A percentile compares a stretch with the other conserved stretches of the same genome.
Conservation (phyloP, 2,888 invertebrate species). For the Trypoxylon attenuatum region DNA sequence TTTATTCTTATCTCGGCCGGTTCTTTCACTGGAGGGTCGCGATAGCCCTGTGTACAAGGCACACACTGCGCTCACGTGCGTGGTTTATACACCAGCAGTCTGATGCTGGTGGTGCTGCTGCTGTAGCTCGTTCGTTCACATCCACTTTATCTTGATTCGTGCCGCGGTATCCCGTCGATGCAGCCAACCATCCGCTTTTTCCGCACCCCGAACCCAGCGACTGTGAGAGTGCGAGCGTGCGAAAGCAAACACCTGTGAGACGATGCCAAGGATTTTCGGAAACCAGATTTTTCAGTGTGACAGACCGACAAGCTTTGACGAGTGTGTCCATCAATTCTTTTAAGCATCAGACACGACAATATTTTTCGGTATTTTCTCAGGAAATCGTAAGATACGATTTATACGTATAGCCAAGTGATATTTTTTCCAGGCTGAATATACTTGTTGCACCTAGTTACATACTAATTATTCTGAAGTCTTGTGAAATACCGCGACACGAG, state of each 20-base stretch:
- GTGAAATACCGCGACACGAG: too few species aligned
- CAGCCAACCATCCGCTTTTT: slow-evolving; percentile 27
- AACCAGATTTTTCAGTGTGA: slow-evolving; percentile 56
- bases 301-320: slow-evolving; percentile 37
- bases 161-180: slow-evolving; percentile 55
- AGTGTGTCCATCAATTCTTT: slow-evolving; percentile 34
- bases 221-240: slow-evolving; percentile 60
- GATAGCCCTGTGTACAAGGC: slow-evolving; percentile 1
- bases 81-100: slow-evolving; percentile 8
- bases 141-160: slow-evolving; percentile 63
- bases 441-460: too few species aligned
- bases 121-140: slow-evolving; percentile 32
- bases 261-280: slow-evolving; percentile 37
- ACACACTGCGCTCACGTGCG: slow-evolving; percentile 15
- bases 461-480: too few species aligned
- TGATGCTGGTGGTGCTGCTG: too few species aligned
- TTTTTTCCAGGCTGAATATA: too few species aligned
- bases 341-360: too few species aligned
- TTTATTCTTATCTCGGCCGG: not conserved
- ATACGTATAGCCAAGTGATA: too few species aligned
- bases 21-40: not conserved
- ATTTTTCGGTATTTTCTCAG: too few species aligned
- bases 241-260: too few species aligned
- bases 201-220: slow-evolving; percentile 18
- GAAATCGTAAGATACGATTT: too few species aligned